Evolutionary conservation across 2,888 invertebrate species (phyloP).

Genomic region (Hanleya hanleyi): DNA sequence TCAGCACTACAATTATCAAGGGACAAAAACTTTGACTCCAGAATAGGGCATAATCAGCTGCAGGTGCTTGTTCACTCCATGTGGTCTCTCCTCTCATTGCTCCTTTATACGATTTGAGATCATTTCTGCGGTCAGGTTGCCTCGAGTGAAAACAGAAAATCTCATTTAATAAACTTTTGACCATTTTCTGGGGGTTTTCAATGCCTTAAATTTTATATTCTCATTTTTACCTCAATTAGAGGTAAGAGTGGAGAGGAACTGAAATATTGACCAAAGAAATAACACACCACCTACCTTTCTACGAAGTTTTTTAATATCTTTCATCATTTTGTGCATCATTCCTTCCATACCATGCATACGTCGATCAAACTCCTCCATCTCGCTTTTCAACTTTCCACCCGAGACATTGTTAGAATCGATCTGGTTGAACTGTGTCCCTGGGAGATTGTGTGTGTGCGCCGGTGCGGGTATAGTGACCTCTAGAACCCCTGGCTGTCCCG

Average conservation of each 20-base stretch:
- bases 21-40: too few relatives aligned
- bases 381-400: slow-evolving; percentile 20
- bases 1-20: too few relatives aligned
- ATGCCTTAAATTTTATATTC: neutral
- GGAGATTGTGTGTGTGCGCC: neutral
- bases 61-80: too few relatives aligned
- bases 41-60: too few relatives aligned
- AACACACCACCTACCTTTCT: slow-evolving; percentile 75
- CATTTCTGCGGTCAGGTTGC: too few relatives aligned
- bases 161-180: neutral
- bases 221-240: neutral
- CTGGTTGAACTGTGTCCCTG: neutral
- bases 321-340: slow-evolving; percentile 76
- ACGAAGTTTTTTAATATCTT: slow-evolving; percentile 76
- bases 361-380: slow-evolving; percentile 59
- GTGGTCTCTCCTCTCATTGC: too few relatives aligned
- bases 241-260: too few relatives aligned
- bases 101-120: too few relatives aligned
- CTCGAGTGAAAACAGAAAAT: neutral
- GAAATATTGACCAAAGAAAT: too few relatives aligned
- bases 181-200: neutral
- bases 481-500: neutral
- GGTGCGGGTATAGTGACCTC: neutral
- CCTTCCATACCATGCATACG: slow-evolving; percentile 76
- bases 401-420: too few relatives aligned